Percentiles rank a stretch among this genome's conserved stretches.
Conservation (phyloP, 2,797 vertebrate species). For the Botia almorhae region DNA sequence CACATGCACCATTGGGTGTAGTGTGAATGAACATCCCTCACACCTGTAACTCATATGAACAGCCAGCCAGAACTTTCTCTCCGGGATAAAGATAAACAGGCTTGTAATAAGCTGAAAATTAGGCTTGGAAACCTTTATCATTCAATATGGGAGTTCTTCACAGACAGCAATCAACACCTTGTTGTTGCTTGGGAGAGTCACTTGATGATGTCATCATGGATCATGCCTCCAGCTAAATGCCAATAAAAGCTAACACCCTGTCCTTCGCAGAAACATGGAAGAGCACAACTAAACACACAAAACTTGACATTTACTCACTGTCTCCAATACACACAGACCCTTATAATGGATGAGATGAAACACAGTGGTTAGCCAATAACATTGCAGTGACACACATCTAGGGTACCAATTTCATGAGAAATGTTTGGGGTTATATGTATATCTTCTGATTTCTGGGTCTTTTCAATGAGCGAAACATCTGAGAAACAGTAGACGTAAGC, state of each 20-base stretch:
- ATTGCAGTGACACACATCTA: neutral
- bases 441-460: no score
- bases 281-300: constrained; percentile 43
- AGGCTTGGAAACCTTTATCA: constrained; percentile 27
- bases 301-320: constrained; percentile 58
- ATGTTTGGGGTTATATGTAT: neutral
- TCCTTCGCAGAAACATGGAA: constrained; percentile 42
- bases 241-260: constrained; percentile 48
- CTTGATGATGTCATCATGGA: constrained; percentile 37
- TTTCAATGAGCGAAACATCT: no score
- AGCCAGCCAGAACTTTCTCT: constrained; percentile 31
- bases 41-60: constrained; percentile 33
- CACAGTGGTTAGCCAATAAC: constrained; percentile 13
- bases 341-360: constrained; percentile 22
- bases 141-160: constrained; percentile 34
- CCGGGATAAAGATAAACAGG: constrained; percentile 47
- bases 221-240: constrained; percentile 46
- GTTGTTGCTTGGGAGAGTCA: constrained; percentile 37
- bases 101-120: constrained; percentile 39
- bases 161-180: constrained; percentile 53
- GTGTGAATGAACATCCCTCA: constrained; percentile 40
- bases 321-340: constrained; percentile 15
- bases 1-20: constrained; percentile 21
- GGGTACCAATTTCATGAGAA: neutral
- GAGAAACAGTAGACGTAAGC: no score